Conservation (phyloP, 2,888 invertebrate species). For the Fragum fragum region DNA sequence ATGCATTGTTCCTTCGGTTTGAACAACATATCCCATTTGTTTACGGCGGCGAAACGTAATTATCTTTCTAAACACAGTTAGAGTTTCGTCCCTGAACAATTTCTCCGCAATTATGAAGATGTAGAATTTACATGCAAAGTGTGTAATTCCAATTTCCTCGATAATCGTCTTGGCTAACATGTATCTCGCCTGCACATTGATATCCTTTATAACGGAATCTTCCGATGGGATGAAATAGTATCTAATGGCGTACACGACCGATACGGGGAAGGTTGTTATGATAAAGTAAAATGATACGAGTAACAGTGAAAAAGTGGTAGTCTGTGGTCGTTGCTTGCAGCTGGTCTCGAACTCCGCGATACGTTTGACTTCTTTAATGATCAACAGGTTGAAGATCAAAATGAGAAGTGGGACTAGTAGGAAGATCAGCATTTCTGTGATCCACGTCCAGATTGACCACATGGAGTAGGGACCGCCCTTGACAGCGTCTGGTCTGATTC, state of each 20-base stretch:
- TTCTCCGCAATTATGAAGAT: conserved; percentile 85
- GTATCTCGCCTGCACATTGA: conserved; percentile 77
- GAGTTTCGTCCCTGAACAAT: conserved; percentile 81
- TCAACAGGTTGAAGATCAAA: conserved; percentile 84
- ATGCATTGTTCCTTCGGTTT: conserved; percentile 50
- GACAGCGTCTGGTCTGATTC: conserved; percentile 60
- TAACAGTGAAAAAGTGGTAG: conserved; percentile 84
- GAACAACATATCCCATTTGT: conserved; percentile 47
- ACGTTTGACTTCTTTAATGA: conserved; percentile 81
- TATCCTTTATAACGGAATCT: conserved; percentile 69
- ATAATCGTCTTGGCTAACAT: conserved; percentile 77
- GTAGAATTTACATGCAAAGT: conserved; percentile 86
- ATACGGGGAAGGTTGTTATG: conserved; percentile 84
- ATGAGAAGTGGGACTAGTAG: conserved; percentile 83
- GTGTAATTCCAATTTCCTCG: conserved; percentile 83
- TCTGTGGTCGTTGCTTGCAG: conserved; percentile 66
- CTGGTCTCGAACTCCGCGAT: conserved; percentile 72
- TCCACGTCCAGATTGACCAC: conserved; percentile 84
- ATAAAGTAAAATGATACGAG: conserved; percentile 85
- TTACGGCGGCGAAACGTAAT: conserved; percentile 24
- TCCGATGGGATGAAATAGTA: conserved; percentile 76
- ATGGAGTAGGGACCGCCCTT: conserved; percentile 72
- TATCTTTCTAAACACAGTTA: conserved; percentile 35
- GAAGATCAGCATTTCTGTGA: conserved; percentile 85
- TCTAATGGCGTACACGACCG: conserved; percentile 80